Conservation (phyloP, 2,888 invertebrate species). For the Arge pagana region DNA sequence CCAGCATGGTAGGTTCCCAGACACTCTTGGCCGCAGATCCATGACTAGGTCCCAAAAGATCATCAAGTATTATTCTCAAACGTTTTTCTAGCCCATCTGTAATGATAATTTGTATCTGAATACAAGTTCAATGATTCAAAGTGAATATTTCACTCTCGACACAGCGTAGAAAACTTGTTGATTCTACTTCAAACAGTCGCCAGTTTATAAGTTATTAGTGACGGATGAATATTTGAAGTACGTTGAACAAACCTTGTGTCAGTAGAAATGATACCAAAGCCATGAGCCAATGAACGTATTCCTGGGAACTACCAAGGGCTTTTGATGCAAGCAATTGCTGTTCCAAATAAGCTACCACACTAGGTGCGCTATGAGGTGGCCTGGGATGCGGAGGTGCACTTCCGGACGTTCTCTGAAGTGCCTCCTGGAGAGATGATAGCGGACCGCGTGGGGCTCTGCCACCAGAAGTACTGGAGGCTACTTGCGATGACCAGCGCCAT, state of each 20-base stretch:
- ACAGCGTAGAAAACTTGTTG: neutral
- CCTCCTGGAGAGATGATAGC: slow-evolving; percentile 54
- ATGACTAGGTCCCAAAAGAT: slow-evolving; percentile 78
- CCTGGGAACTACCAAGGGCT: slow-evolving; percentile 70
- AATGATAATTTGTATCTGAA: slow-evolving; percentile 6
- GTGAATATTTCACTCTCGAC: no score
- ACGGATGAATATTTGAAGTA: slow-evolving; percentile 4
- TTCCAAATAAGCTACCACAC: slow-evolving; percentile 63
- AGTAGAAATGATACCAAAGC: slow-evolving; percentile 63
- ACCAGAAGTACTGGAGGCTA: slow-evolving; percentile 46
- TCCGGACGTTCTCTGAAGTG: slow-evolving; percentile 49
- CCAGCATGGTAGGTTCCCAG: slow-evolving; percentile 68
- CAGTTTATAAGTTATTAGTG: neutral
- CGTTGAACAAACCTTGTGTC: slow-evolving; percentile 45
- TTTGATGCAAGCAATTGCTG: slow-evolving; percentile 74
- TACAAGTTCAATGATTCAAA: neutral
- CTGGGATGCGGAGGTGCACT: slow-evolving; percentile 47
- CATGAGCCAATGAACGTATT: slow-evolving; percentile 79
- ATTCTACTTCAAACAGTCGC: neutral
- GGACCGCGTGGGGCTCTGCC: slow-evolving; percentile 52
- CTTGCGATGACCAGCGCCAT: slow-evolving; percentile 56
- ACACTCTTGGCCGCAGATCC: slow-evolving; percentile 63
- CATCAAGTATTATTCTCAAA: slow-evolving; percentile 74
- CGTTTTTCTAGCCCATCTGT: slow-evolving; percentile 65
- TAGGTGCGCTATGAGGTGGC: slow-evolving; percentile 49